Percentiles rank a stretch among this genome's conserved stretches.
phyloP scores from a whole-genome alignment of 2,113 vertebrate species.

The Anoplopoma fimbria region DNA sequence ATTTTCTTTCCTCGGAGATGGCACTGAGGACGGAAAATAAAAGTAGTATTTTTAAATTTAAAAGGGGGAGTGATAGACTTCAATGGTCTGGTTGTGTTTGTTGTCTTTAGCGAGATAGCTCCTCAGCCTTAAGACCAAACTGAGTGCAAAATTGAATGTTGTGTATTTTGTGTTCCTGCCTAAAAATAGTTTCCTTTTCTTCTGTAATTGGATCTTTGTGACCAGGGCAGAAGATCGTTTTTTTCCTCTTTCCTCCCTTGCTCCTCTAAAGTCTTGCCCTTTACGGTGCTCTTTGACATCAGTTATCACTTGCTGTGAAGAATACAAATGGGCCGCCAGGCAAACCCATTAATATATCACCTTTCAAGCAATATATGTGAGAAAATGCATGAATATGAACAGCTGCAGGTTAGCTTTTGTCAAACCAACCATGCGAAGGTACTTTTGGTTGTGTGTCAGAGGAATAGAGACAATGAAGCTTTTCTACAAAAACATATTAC shows the following conservation, averaged over 20 bases:
- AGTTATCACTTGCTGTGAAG: constrained; percentile 1
- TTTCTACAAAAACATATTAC: background rate
- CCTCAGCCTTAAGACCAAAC: background rate
- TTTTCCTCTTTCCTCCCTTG: background rate
- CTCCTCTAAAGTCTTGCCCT: constrained; percentile 4
- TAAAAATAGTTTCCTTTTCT: background rate
- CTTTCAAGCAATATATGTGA: background rate
- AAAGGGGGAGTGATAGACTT: background rate
- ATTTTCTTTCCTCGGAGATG: background rate
- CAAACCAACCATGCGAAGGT: background rate
- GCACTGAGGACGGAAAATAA: background rate
- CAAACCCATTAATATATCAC: background rate
- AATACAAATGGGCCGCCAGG: background rate
- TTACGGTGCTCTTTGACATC: constrained; percentile 6
- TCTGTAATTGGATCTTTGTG: background rate
- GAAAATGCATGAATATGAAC: background rate
- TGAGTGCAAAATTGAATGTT: background rate
- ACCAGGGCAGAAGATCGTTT: background rate
- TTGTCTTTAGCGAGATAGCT: background rate
- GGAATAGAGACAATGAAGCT: background rate
- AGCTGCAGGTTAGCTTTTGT: constrained; percentile 10
- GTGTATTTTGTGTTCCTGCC: background rate
- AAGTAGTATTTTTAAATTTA: background rate
- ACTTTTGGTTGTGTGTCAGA: background rate
- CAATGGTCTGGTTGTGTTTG: background rate